Base-by-base conservation (phyloP, 1,140 invertebrate genomes). In the Scaptomyza pallida region DNA sequence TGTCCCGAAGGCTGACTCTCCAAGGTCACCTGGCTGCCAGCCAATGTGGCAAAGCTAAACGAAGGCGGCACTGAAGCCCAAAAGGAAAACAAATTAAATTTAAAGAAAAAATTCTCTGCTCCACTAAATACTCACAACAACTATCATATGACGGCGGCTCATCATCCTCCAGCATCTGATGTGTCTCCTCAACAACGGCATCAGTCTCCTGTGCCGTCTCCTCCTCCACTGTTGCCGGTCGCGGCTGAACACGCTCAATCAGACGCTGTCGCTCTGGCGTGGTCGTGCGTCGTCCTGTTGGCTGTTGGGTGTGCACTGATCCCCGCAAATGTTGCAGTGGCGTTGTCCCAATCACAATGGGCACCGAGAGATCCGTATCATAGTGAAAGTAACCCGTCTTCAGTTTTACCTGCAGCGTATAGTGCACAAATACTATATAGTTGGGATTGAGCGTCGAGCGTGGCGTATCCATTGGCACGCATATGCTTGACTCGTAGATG, bases 381-480 rank as follows among this genome's bases (percentile, higher is more conserved):
- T 90, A 90, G 60, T 90, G 89, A 19, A 90, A 90, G 44, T 47
- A 88, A 0, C 89, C 89, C 3, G 89, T 90, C 52, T 90, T 90
- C 1, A 90, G 55, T 16, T 81, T 88, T 17, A 90, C 68, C 60
- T 90, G 89, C 19, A 90, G 59, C 30, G 89, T 89, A 19, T 90
- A 90, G 41, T 90, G 89, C 6, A 90, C 48, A 30, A 90, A 90
- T 23, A 90, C 89, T 43, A 90, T 90, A 45, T 90, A 90, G 26
- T 90, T 90, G 50, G 82, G 76, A 61, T 90, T 90, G 0, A 90
- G 64, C 0, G 89, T 90, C 16, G 89, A 90, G 2, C 89, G 81
- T 0, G 89, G 85, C 30, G 85, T 90, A 26, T 90, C 89, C 54
- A 82, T 68, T 19, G 89, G 89, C 30, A 90, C 69, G 48, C 72